A percentile compares a stretch with the other conserved stretches of the same genome.
Evolutionary conservation across 2,888 invertebrate genomes (phyloP).

Genomic region (Prostheceraeus crozeri): DNA sequence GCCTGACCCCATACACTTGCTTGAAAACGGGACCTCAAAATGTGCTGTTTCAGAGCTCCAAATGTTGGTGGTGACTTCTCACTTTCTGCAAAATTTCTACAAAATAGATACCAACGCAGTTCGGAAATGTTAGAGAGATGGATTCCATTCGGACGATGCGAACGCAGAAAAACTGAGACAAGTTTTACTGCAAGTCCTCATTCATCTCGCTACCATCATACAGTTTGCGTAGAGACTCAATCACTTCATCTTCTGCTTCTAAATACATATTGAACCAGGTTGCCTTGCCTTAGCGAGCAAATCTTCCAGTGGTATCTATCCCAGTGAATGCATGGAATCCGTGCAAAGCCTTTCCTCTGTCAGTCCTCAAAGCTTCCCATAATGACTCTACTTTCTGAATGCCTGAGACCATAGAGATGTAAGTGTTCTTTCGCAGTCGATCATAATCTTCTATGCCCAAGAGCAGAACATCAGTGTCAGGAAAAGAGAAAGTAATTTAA

Average conservation of each 20-base stretch:
- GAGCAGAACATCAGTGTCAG: conserved; percentile 24
- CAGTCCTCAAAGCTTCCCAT: conserved; percentile 9
- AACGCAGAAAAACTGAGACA: conserved; percentile 25
- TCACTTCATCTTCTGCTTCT: background rate
- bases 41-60: conserved; percentile 29
- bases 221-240: background rate
- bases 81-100: conserved; percentile 25
- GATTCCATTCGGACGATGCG: conserved; percentile 32
- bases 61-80: conserved; percentile 32
- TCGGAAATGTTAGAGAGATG: conserved; percentile 27
- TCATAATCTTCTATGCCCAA: conserved; percentile 21
- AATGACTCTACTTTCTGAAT: background rate
- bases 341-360: conserved; percentile 20
- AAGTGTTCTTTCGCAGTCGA: conserved; percentile 4
- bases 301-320: conserved; percentile 33
- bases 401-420: background rate
- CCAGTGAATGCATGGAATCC: conserved; percentile 31
- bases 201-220: conserved; percentile 1
- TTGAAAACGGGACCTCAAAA: conserved; percentile 30
- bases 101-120: conserved; percentile 36
- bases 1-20: conserved; percentile 18
- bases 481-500: conserved; percentile 10
- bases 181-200: background rate
- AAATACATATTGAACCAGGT: conserved; percentile 32
- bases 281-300: conserved; percentile 35